phyloP scores from a whole-genome alignment of 2,888 invertebrate genomes.

The Rugalucina vietnamica region DNA sequence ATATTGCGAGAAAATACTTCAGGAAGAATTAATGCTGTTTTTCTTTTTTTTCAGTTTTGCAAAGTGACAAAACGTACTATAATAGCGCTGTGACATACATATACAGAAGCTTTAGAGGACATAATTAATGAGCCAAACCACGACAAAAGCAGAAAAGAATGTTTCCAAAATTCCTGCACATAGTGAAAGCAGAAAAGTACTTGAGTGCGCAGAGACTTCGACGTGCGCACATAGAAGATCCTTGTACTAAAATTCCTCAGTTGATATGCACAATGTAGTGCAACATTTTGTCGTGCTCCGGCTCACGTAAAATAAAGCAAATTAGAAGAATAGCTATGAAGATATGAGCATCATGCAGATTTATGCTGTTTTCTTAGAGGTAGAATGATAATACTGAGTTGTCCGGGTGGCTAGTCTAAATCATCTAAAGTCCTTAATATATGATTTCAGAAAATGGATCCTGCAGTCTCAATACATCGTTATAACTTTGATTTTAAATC shows the following conservation, averaged over 20 bases:
- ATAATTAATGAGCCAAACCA: too few relatives aligned
- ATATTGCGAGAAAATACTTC: too few relatives aligned
- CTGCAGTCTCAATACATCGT: neutral
- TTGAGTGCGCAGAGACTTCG: too few relatives aligned
- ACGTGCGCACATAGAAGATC: too few relatives aligned
- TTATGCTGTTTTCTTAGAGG: neutral
- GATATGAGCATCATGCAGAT: slow-evolving; percentile 1
- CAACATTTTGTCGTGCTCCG: too few relatives aligned
- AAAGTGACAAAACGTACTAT: slow-evolving; percentile 16
- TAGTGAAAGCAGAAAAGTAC: too few relatives aligned
- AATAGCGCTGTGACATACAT: slow-evolving; percentile 12
- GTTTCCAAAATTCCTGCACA: too few relatives aligned
- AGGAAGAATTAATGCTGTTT: too few relatives aligned
- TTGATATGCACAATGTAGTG: too few relatives aligned
- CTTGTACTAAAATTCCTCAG: too few relatives aligned
- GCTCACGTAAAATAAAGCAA: slow-evolving; percentile 2
- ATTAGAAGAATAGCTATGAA: slow-evolving; percentile 1
- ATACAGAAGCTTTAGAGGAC: slow-evolving; percentile 2
- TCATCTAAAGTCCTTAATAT: neutral
- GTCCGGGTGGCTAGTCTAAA: slow-evolving; percentile 8
- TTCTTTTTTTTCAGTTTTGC: too few relatives aligned
- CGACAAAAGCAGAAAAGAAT: too few relatives aligned
- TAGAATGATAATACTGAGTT: neutral
- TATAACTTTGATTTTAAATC: neutral
- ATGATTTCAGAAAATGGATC: neutral